Conservation (phyloP, 2,797 vertebrate genomes). For the Galagoides demidoff region DNA sequence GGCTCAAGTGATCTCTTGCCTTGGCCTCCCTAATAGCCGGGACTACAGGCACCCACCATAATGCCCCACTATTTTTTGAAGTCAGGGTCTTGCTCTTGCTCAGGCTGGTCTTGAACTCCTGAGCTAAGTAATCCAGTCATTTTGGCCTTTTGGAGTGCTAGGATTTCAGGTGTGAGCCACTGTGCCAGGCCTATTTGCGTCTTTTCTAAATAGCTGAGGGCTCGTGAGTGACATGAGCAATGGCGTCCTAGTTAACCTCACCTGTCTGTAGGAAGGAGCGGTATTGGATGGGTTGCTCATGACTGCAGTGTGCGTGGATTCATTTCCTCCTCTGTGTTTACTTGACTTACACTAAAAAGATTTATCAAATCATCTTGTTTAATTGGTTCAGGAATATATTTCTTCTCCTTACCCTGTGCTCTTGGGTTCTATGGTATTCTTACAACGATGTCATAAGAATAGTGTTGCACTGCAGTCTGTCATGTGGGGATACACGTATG, state of each 20-base stretch:
- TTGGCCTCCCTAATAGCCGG: too few species aligned
- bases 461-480: constrained; percentile 70
- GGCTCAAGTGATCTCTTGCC: too few species aligned
- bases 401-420: constrained; percentile 70
- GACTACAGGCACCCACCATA: too few species aligned
- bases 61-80: too few species aligned
- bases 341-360: constrained; percentile 64
- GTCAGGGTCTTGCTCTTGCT: too few species aligned
- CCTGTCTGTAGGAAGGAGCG: not conserved
- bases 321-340: constrained; percentile 5
- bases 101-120: too few species aligned
- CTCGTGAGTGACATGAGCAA: not conserved
- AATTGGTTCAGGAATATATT: constrained; percentile 68
- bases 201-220: not conserved
- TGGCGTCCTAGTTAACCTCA: not conserved
- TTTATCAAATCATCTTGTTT: constrained; percentile 70
- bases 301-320: constrained; percentile 66
- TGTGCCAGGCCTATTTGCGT: too few species aligned
- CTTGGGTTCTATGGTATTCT: constrained; percentile 74
- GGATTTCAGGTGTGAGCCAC: too few species aligned
- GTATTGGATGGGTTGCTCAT: constrained; percentile 2
- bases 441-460: constrained; percentile 78
- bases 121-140: too few species aligned
- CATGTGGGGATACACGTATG: constrained; percentile 81
- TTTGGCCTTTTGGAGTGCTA: too few species aligned